A percentile compares a stretch with the other conserved stretches of the same genome.
These are phyloP conservation scores for Gobionotothen gibberifrons DNA, from an alignment of 2,797 vertebrate species.

Conservation along the genomic window DNA sequence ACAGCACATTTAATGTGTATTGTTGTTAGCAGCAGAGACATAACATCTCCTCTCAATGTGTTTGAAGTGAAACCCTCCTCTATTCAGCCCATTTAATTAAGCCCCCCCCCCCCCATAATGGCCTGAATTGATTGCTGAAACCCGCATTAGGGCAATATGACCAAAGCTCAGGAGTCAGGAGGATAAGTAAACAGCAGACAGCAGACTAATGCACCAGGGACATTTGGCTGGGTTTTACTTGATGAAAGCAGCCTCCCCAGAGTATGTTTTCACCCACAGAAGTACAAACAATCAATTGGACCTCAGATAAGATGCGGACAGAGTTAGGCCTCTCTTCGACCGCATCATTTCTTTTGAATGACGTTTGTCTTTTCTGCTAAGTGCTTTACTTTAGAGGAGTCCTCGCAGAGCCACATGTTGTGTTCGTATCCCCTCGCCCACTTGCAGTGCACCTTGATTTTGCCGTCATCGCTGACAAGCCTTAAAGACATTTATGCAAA, in stretches of 20 bases:
- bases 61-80: constrained; percentile 65
- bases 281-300: constrained; percentile 84
- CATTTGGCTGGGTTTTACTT: constrained; percentile 64
- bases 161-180: constrained; percentile 61
- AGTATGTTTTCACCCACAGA: constrained; percentile 75
- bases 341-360: constrained; percentile 59
- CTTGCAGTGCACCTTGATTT: constrained; percentile 64
- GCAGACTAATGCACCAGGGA: constrained; percentile 68
- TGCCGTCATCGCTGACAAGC: constrained; percentile 49
- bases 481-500: constrained; percentile 75
- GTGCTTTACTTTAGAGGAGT: constrained; percentile 58
- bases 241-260: constrained; percentile 71
- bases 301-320: constrained; percentile 76
- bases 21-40: constrained; percentile 54
- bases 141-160: constrained; percentile 72
- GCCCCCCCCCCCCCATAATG: constrained; percentile 65
- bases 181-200: constrained; percentile 71
- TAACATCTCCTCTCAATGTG: constrained; percentile 54
- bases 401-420: constrained; percentile 55
- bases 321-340: constrained; percentile 66
- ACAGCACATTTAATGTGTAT: constrained; percentile 51
- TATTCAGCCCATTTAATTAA: constrained; percentile 74
- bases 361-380: constrained; percentile 63
- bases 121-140: constrained; percentile 78
- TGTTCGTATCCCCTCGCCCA: constrained; percentile 58